Base-by-base conservation (phyloP, 2,888 invertebrate genomes). In the Ophion obscuratus region DNA sequence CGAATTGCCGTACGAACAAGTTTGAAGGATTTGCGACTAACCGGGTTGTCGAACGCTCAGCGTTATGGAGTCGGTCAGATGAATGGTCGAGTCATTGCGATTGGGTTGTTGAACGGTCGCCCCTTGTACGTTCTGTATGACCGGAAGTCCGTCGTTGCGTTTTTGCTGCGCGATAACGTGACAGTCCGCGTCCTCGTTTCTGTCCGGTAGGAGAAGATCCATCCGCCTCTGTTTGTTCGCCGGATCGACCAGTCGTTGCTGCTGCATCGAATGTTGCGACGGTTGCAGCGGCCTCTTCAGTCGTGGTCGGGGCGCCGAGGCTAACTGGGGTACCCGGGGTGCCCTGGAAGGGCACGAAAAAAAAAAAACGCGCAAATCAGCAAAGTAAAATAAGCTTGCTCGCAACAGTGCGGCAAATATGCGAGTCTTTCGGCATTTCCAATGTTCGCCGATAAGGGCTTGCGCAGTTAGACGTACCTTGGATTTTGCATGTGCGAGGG, bases 91-190 rank as follows among this genome's bases (percentile, higher is more conserved):
- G 91, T 96, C 94, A 64, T 94, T 95, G 71, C 93, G 90, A 80
- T 64, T 90, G 2, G 90, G 76, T 83, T 90, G 91, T 71, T 91
- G 90, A 1, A 89, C 85, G 0, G 90, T 84, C 31, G 91, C 87
- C 75, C 97, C 97, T 94, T 97, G 97, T 53, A 97, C 96, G 91
- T 96, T 97, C 85, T 96, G 96, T 84, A 97, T 97, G 91, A 97
- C 95, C 0, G 97, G 97, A 83, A 97, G 92, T 0, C 97, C 96
- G 0, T 96, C 96, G 67, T 96, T 96, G 89, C 97, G 96, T 86
- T 96, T 96, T 91, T 97, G 97, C 94, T 97, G 96, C 2, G 97
- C 96, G 93, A 97, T 96, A 17, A 97, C 96, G 90, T 97, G 96
- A 91, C 97, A 97, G 90, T 97, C 97, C 62, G 97, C 96, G 89